Evolutionary conservation across 2,888 invertebrate species (phyloP), one percentile per base, ranked within the genome.

Genomic region (Plagodis pulveraria): DNA sequence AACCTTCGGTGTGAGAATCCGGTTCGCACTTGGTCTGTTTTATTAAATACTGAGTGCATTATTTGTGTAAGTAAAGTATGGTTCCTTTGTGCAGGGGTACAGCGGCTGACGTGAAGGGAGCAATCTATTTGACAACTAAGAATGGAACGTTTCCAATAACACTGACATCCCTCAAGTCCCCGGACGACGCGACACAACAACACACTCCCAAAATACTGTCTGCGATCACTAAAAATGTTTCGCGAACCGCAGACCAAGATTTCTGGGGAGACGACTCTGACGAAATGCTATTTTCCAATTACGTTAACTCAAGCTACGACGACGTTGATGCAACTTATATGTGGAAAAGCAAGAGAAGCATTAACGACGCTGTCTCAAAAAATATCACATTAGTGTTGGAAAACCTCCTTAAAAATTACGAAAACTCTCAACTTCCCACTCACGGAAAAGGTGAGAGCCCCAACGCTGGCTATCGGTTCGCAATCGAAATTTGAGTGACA

Each of bases 381-480:
- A 98, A 98, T 80, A 98, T 98, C 66, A 97, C 97, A 0, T 94
- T 95, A 78, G 95, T 98, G 5, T 88, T 98, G 69, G 98, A 98
- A 79, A 97, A 97, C 81, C 93, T 98, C 42, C 93, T 98, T 71
- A 97, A 97, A 88, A 96, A 97, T 84, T 98, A 98, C 81, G 98
- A 98, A 83, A 97, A 96, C 80, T 97, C 97, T 33, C 97, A 97
- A 78, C 89, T 97, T 65, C 98, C 98, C 6, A 97, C 97, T n/a
- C 97, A 97, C 78, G 97, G 96, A 45, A 95, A 96, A 94, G 97
- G 97, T 97, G 84, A 69, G 65, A 57, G 44, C 50, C 12, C 49
- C 41, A 38, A 44, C 63, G 48, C 56, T 41, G 50, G 44, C 47
- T 65, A 63, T 63, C 53, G 48, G 60, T 54, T 45, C 54, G 45